phyloP scores from a whole-genome alignment of 1,140 invertebrate genomes.

The Lordiphosa mommai region DNA sequence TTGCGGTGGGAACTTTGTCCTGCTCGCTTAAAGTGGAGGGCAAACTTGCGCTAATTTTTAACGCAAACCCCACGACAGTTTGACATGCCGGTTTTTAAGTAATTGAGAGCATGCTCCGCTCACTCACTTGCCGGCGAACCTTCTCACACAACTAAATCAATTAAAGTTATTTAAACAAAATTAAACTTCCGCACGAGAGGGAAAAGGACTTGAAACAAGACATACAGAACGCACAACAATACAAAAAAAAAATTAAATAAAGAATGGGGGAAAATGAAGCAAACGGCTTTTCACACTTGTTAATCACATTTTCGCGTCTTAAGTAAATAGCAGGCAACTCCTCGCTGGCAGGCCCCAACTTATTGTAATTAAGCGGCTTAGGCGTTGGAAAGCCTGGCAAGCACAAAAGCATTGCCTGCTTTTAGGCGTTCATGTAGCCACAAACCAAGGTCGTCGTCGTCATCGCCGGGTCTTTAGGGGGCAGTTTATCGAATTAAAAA shows the following conservation, averaged over 20 bases:
- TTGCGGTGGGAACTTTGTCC: constrained; percentile 55
- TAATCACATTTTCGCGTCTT: constrained; percentile 77
- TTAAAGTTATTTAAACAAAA: constrained; percentile 71
- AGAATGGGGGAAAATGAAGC: constrained; percentile 11
- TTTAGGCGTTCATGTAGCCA: constrained; percentile 55
- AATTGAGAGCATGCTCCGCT: constrained; percentile 22
- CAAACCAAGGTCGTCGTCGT: constrained; percentile 51
- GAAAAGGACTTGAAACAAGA: constrained; percentile 23
- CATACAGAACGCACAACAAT: constrained; percentile 33
- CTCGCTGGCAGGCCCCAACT: constrained; percentile 36
- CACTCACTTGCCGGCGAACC: background rate
- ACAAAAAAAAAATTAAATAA: constrained; percentile 22
- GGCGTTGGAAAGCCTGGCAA: constrained; percentile 42
- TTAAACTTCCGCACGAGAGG: constrained; percentile 42
- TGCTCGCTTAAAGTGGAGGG: constrained; percentile 33
- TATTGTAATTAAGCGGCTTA: constrained; percentile 75
- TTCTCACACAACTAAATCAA: constrained; percentile 59
- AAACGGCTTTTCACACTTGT: constrained; percentile 74
- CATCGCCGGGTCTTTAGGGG: constrained; percentile 50
- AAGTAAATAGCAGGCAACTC: constrained; percentile 60
- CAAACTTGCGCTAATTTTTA: constrained; percentile 36
- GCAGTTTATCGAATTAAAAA: constrained; percentile 76
- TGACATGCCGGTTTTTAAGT: constrained; percentile 49
- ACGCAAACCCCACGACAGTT: constrained; percentile 44
- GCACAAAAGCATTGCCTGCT: constrained; percentile 63